phyloP scores from a whole-genome alignment of 2,888 invertebrate genomes.

The Aquatica leii region DNA sequence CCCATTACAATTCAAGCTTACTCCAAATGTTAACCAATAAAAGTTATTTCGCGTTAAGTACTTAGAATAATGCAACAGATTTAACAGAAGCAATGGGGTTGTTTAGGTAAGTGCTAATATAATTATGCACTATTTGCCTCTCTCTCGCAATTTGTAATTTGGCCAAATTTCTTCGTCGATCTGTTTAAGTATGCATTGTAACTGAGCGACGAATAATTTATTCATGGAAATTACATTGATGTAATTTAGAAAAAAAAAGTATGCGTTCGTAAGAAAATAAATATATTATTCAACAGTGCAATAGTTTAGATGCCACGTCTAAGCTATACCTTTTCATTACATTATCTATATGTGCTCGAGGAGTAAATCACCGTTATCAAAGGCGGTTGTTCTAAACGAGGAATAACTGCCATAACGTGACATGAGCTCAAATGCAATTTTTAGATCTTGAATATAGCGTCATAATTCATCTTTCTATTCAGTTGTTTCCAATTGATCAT shows the following conservation, averaged over 20 bases:
- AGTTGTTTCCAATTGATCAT: slow-evolving; percentile 14
- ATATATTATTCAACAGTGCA: slow-evolving; percentile 36
- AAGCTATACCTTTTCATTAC: slow-evolving; percentile 61
- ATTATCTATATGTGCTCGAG: slow-evolving; percentile 60
- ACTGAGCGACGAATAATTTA: background rate
- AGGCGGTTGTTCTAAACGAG: slow-evolving; percentile 57
- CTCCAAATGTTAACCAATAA: slow-evolving; percentile 4
- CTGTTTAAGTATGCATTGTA: too few species aligned
- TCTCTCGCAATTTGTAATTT: too few species aligned
- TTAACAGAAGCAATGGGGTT: slow-evolving; percentile 3
- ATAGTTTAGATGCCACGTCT: slow-evolving; percentile 53
- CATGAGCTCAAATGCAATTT: slow-evolving; percentile 57
- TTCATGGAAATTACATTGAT: background rate
- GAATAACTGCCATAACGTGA: slow-evolving; percentile 61
- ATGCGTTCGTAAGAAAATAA: background rate
- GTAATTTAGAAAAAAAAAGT: background rate
- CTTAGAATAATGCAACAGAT: background rate
- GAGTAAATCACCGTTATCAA: slow-evolving; percentile 61
- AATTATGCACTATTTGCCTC: background rate
- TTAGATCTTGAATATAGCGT: slow-evolving; percentile 52
- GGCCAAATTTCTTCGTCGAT: too few species aligned
- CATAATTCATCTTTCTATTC: slow-evolving; percentile 56
- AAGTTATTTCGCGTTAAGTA: slow-evolving; percentile 1
- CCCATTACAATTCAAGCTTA: background rate
- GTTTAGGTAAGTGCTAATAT: background rate